Conservation (phyloP, 2,888 invertebrate genomes). For the Meteorus colon region DNA sequence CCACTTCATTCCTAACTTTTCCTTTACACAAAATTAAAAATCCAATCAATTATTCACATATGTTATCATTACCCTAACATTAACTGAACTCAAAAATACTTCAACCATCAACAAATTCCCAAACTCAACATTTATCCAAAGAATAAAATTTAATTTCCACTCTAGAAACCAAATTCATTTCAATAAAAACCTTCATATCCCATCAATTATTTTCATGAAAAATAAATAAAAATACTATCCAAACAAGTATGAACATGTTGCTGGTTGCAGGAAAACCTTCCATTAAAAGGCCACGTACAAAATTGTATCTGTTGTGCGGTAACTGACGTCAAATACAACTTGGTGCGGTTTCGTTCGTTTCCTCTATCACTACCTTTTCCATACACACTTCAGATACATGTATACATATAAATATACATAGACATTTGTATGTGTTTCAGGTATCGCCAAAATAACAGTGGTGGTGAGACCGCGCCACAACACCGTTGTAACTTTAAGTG, state of each 20-base stretch:
- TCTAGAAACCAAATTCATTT: no score
- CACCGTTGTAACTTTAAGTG: slow-evolving; percentile 43
- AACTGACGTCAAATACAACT: slow-evolving; percentile 4
- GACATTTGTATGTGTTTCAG: background rate
- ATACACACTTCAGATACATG: background rate
- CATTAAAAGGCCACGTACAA: slow-evolving; percentile 21
- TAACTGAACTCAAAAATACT: no score
- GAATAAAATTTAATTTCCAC: no score
- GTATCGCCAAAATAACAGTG: slow-evolving; percentile 39
- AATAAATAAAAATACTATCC: no score
- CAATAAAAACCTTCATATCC: no score
- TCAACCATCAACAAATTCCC: no score
- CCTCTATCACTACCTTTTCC: slow-evolving; percentile 26
- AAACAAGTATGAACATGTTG: background rate
- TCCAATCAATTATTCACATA: no score
- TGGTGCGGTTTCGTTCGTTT: slow-evolving; percentile 23
- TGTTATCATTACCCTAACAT: no score
- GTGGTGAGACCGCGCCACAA: slow-evolving; percentile 40
- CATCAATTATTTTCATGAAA: no score
- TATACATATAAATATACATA: background rate
- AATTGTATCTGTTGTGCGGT: slow-evolving; percentile 38
- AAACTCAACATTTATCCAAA: no score
- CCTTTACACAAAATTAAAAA: no score
- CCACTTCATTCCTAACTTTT: no score
- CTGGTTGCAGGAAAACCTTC: background rate